Base-by-base conservation (phyloP, 2,888 invertebrate genomes). In the Ormyrus pomaceus region DNA sequence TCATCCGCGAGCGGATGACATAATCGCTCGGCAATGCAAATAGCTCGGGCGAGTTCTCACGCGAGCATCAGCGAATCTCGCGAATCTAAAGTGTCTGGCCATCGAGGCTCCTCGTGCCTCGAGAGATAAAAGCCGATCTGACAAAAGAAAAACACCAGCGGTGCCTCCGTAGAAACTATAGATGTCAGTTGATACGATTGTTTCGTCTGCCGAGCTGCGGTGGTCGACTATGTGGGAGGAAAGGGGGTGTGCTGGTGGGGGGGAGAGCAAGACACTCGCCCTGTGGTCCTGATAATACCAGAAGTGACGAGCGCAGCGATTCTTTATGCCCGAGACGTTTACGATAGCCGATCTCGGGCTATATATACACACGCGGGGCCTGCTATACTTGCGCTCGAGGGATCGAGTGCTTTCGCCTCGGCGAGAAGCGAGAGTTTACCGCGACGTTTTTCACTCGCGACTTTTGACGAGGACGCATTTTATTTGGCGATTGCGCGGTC, bases 161-260 rank as follows among this genome's bases (percentile, higher is more conserved):
- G 65, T 73, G 59, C 50, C 46, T 48, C 19, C 8, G 34, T 45
- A 48, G 76, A 77, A 80, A 77, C 77, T 72, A 78, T 78, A 78
- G 75, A 75, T 76, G 79, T 72, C 76, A 81, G 81, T 73, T 73
- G 81, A 81, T 76, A 76, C 69, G 81, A 81, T 59, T 81, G 79
- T 79, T 81, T 79, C 76, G 76, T 81, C 79, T 81, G 72, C 58
- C 34, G 34, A 9, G 61, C n/a, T 34, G 34, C 53, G 59, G 65
- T 65, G 34, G 55, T 11, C 34, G 34, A 34, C 34, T 34, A 7
- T 45, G 64, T 58, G 46, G 46, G 68, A 13, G 53, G 66, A 19
- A 4, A 59, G 59, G 34, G 50, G 11, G 61, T 19, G 19, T 34
- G 34, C 0, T 0, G 78, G 59, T 59, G 65, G 66, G 34, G 34